These are phyloP conservation scores for Manis javanica DNA, from an alignment of 2,797 vertebrate species.

Conservation along the genomic window DNA sequence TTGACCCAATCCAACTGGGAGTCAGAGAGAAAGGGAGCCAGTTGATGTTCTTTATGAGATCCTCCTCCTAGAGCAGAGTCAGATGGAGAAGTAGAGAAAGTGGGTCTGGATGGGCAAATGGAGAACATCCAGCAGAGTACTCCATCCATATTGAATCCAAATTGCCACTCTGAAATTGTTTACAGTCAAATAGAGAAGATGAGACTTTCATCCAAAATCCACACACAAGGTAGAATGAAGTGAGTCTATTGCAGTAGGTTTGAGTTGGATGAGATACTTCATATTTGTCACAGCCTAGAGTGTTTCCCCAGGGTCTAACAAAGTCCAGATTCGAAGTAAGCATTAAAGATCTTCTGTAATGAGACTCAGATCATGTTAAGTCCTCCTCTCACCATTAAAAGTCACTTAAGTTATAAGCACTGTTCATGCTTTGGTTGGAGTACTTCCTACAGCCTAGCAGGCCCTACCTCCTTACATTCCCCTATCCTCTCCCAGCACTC, in stretches of 20 bases:
- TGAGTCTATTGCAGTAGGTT: not conserved
- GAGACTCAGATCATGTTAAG: accelerated
- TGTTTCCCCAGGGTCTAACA: not conserved
- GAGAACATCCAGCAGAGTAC: not conserved
- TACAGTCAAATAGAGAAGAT: not conserved
- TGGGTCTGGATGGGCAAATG: not conserved
- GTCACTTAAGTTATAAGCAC: not conserved
- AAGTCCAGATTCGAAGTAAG: not conserved
- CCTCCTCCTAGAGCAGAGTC: not conserved
- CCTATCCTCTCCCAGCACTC: not conserved
- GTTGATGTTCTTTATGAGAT: not conserved
- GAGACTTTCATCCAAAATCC: not conserved
- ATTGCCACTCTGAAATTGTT: not conserved
- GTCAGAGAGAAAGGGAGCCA: not conserved
- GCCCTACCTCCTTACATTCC: not conserved
- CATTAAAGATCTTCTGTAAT: not conserved
- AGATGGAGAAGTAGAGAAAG: not conserved
- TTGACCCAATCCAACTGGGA: not conserved
- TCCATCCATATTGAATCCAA: not conserved
- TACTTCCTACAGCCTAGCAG: not conserved
- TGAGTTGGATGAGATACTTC: not conserved
- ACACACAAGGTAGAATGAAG: not conserved
- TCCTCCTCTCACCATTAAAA: not conserved
- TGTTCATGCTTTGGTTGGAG: not conserved
- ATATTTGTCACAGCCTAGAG: not conserved